Conservation (phyloP, 1,140 invertebrate genomes). For the Heterodera carotae region DNA sequence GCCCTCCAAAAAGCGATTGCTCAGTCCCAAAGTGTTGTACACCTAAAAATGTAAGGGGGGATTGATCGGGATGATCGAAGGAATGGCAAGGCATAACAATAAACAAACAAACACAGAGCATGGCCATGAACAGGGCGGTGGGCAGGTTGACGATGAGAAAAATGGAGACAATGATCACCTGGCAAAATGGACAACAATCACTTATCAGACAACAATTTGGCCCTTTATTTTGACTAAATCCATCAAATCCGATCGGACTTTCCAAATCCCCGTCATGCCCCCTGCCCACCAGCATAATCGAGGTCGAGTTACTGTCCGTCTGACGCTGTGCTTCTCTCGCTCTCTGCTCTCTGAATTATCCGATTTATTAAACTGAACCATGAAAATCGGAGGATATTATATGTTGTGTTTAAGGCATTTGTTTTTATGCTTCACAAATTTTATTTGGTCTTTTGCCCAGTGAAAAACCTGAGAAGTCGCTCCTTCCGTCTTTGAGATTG, state of each 20-base stretch:
- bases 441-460: too few relatives aligned
- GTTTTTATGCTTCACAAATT: too few relatives aligned
- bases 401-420: too few relatives aligned
- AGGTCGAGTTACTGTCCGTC: conserved; percentile 79
- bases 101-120: conserved; percentile 80
- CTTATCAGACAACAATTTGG: too few relatives aligned
- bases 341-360: conserved; percentile 74
- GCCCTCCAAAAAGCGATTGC: conserved; percentile 73
- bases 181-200: neutral
- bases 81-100: neutral
- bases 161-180: conserved; percentile 79
- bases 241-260: too few relatives aligned
- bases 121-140: conserved; percentile 80
- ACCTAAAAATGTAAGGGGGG: conserved; percentile 35
- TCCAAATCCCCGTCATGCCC: too few relatives aligned
- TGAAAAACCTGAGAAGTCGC: conserved; percentile 55
- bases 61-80: conserved; percentile 66
- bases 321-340: conserved; percentile 78
- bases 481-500: conserved; percentile 75
- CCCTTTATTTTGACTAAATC: too few relatives aligned
- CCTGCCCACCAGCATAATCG: conserved; percentile 84
- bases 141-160: conserved; percentile 88
- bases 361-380: too few relatives aligned
- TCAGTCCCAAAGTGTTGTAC: conserved; percentile 58
- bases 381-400: too few relatives aligned